Evolutionary conservation across 2,797 vertebrate genomes (phyloP).

Genomic region (Hippopotamyrus pictus): DNA sequence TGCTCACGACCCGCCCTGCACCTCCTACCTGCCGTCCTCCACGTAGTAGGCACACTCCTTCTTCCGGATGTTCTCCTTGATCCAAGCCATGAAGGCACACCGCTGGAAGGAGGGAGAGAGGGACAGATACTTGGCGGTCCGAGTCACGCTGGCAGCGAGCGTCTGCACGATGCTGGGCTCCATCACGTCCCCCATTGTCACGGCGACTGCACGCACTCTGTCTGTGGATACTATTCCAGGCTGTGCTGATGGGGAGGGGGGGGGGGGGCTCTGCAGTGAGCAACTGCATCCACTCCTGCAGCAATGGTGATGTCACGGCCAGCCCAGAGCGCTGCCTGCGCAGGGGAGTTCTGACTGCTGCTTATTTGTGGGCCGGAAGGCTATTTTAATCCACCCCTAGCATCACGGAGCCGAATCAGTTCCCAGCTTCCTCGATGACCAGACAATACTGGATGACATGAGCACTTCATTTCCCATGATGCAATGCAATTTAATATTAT

Average conservation of each 20-base stretch:
- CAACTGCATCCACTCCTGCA: background rate
- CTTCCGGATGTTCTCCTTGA: constrained; percentile 73
- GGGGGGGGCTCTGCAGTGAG: constrained; percentile 1
- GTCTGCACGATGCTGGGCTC: constrained; percentile 18
- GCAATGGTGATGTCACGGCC: background rate
- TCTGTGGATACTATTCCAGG: background rate
- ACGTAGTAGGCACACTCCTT: constrained; percentile 77
- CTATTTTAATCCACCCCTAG: background rate
- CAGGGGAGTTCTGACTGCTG: background rate
- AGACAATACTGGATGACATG: background rate
- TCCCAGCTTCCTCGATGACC: background rate
- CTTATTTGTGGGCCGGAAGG: background rate
- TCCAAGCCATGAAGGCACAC: constrained; percentile 62
- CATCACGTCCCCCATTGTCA: constrained; percentile 32
- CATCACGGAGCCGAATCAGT: background rate
- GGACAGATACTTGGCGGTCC: constrained; percentile 29
- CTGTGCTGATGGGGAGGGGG: background rate
- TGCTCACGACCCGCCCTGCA: background rate
- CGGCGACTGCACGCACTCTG: background rate
- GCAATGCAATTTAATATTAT: background rate
- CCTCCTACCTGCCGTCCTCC: constrained; percentile 48
- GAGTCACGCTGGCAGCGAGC: constrained; percentile 15
- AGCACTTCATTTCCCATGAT: background rate
- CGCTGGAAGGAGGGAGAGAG: constrained; percentile 52
- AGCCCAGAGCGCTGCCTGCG: background rate